phyloP scores from a whole-genome alignment of 2,797 vertebrate genomes.

The Perdix hodgsoniae region DNA sequence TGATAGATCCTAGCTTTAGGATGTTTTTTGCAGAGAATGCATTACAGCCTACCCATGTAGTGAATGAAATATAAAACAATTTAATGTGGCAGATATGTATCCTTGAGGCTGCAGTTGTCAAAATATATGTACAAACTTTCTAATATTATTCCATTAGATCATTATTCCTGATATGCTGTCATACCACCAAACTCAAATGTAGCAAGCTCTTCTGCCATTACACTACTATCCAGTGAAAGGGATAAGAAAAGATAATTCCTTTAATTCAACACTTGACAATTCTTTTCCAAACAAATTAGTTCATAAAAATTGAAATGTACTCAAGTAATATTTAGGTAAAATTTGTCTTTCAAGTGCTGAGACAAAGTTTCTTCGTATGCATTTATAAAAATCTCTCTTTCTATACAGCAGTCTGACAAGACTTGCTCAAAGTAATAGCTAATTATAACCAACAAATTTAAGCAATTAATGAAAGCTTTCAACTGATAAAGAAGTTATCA shows the following conservation, averaged over 20 bases:
- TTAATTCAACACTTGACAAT: neutral
- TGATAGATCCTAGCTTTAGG: constrained; percentile 41
- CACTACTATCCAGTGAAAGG: neutral
- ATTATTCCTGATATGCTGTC: neutral
- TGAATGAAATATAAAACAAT: constrained; percentile 48
- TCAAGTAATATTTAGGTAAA: neutral
- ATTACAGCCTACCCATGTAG: neutral
- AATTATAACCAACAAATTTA: neutral
- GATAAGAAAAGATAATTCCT: neutral
- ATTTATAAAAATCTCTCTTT: neutral
- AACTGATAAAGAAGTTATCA: neutral
- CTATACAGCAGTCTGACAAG: neutral
- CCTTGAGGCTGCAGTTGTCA: constrained; percentile 46
- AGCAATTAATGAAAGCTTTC: constrained; percentile 8
- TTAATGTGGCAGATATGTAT: constrained; percentile 4
- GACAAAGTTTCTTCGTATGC: neutral
- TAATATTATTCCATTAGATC: constrained; percentile 17
- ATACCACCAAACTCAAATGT: neutral
- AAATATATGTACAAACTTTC: neutral
- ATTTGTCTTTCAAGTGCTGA: neutral
- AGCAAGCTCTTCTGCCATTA: neutral
- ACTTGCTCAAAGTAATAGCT: neutral
- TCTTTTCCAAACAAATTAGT: neutral
- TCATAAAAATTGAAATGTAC: neutral
- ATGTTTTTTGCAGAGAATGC: constrained; percentile 18